Conservation (phyloP, 2,888 invertebrate genomes). For the Dysmachus trigonus region DNA sequence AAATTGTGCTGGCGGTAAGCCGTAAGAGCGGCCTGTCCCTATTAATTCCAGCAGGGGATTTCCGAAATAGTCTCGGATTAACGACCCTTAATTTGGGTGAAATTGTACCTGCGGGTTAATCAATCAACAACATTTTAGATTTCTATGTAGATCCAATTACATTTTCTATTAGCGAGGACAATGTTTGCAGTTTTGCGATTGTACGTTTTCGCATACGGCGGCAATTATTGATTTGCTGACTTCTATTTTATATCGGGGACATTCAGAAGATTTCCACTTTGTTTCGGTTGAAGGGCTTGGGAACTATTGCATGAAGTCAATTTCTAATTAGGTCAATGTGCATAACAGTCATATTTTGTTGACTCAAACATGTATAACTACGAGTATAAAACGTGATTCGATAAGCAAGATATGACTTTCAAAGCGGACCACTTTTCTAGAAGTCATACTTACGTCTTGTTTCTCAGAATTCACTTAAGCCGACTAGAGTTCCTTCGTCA, state of each 20-base stretch:
- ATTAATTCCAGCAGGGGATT: neutral
- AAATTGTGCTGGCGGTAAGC: neutral
- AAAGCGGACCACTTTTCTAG: neutral
- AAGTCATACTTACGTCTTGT: neutral
- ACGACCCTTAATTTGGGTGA: neutral
- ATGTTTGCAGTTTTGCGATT: neutral
- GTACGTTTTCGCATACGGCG: neutral
- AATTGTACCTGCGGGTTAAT: constrained; percentile 4
- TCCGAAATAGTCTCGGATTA: neutral
- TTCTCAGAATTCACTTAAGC: neutral
- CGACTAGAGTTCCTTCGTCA: neutral
- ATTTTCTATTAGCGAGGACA: neutral
- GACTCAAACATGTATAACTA: neutral
- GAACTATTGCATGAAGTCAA: neutral
- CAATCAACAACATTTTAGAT: neutral
- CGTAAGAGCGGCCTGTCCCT: neutral
- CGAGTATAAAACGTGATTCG: neutral
- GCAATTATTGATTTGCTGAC: constrained; percentile 18
- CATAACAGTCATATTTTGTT: neutral
- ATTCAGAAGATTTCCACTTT: neutral
- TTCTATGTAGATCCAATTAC: constrained; percentile 13
- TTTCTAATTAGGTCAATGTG: neutral
- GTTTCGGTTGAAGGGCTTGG: neutral
- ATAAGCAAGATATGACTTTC: neutral
- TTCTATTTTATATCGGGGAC: neutral